phyloP scores from a whole-genome alignment of 2,888 invertebrate genomes.

The Andricus curvator region DNA sequence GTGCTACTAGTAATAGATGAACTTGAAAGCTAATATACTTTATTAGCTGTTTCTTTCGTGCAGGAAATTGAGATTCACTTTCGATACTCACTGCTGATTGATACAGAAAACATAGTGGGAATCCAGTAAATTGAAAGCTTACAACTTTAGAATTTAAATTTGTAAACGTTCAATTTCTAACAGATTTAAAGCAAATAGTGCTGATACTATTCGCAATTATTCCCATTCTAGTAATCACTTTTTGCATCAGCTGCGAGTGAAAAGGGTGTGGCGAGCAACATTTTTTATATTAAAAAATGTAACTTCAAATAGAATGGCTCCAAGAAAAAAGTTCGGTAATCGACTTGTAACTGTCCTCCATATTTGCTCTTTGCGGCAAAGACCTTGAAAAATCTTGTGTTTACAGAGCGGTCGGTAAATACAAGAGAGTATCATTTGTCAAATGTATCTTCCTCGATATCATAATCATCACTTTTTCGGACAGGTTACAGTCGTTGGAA shows the following conservation, averaged over 20 bases:
- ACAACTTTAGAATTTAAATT: conserved; percentile 13
- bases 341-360: conserved; percentile 25
- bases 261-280: conserved; percentile 9
- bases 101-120: background rate
- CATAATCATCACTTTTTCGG: conserved; percentile 22
- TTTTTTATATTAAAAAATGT: conserved; percentile 41
- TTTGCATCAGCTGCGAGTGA: conserved; percentile 18
- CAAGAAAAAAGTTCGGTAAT: conserved; percentile 3
- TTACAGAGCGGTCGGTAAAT: conserved; percentile 74
- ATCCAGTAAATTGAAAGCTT: background rate
- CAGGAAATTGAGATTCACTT: conserved; percentile 12
- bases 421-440: conserved; percentile 65
- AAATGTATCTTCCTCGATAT: conserved; percentile 36
- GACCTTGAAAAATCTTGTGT: conserved; percentile 59
- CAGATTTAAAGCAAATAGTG: conserved; percentile 1
- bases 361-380: conserved; percentile 5
- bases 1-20: conserved; percentile 48
- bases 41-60: conserved; percentile 23
- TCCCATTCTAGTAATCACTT: conserved; percentile 15
- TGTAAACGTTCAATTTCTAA: conserved; percentile 19
- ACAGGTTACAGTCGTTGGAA: background rate
- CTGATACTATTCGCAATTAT: conserved; percentile 35
- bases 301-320: conserved; percentile 17
- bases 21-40: conserved; percentile 1
- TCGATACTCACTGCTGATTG: conserved; percentile 16